Base-by-base conservation (phyloP, 30 jellyfish, hydroid and myxozoan species). In the Clytia hemisphaerica region DNA sequence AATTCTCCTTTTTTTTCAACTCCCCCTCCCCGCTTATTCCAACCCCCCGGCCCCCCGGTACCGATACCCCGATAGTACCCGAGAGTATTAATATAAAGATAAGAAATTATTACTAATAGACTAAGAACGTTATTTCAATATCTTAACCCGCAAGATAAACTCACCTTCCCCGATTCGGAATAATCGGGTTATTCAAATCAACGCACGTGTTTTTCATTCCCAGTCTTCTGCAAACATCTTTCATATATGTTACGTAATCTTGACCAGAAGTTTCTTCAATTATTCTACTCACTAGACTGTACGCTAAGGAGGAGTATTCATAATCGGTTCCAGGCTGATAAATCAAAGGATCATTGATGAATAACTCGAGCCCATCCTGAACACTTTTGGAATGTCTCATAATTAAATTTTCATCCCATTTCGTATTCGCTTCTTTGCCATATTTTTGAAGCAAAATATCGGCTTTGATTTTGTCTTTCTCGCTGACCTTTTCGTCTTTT, bases 261-360 rank as follows among this genome's bases (percentile, higher is more conserved):
- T 24, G 54, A 33, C 88, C 88, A 37, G 71, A 25, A 0, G 72
- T 78, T 34, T 54, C 54, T 69, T 83, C 95, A 27, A 83, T 37
- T 47, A 62, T 76, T 18, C 82, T 85, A 33, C 89, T 73, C 15
- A 83, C 75, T 58, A 83, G 81, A 45, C 85, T 70, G 77, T 78
- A 83, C 9, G 86, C 95, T 58, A 61, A 77, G 14, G 95, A 60
- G 3, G 95, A 76, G 65, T 83, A 83, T 36, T 61, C 58, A 51
- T 50, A 75, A 16, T 66, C 71, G 0, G 95, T 34, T 4, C 95
- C 95, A 48, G 95, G 95, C 30, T 45, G 46, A 31, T 21, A 48
- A 0, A 64, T 75, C 58, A 83, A 72, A 3, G 84, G 85, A 40
- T 83, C 92, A 0, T 83, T 75, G 40, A 30, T 29, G 47, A 83